Conservation (phyloP, 2,888 invertebrate genomes). For the Perizoma affinitatum region DNA sequence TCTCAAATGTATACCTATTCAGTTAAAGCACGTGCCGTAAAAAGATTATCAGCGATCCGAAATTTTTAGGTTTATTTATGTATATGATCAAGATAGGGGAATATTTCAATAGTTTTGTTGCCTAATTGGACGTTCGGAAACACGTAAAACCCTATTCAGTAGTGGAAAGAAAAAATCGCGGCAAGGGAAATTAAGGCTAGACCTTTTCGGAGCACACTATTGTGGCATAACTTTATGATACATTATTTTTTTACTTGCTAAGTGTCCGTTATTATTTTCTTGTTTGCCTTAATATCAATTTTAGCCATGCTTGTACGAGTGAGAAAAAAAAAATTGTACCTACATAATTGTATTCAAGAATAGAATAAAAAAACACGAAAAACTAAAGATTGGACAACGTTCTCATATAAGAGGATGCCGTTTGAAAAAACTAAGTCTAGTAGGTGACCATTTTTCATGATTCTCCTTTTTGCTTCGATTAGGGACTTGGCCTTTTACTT, state of each 20-base stretch:
- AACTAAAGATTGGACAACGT: background rate
- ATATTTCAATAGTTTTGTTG: slow-evolving; percentile 48
- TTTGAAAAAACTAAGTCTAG: background rate
- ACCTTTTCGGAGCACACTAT: slow-evolving; percentile 30
- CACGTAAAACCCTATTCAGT: slow-evolving; percentile 56
- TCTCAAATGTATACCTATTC: slow-evolving; percentile 12
- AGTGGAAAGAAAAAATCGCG: slow-evolving; percentile 49
- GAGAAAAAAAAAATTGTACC: no score
- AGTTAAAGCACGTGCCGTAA: slow-evolving; percentile 17
- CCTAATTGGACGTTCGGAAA: slow-evolving; percentile 63
- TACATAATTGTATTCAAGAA: no score
- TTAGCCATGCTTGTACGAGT: no score
- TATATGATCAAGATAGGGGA: slow-evolving; percentile 34
- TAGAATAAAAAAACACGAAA: no score
- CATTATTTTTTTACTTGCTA: no score
- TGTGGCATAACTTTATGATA: slow-evolving; percentile 20
- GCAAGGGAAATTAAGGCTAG: slow-evolving; percentile 42
- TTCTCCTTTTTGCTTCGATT: background rate
- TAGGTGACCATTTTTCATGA: background rate
- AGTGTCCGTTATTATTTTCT: background rate
- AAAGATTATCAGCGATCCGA: slow-evolving; percentile 22
- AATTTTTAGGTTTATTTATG: slow-evolving; percentile 30
- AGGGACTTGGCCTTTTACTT: no score
- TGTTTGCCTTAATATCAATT: background rate
- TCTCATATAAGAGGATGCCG: background rate